Evolutionary conservation across 2,797 vertebrate species (phyloP), one percentile per base, ranked within the genome.

Genomic region (Brachyrhaphis roseni): DNA sequence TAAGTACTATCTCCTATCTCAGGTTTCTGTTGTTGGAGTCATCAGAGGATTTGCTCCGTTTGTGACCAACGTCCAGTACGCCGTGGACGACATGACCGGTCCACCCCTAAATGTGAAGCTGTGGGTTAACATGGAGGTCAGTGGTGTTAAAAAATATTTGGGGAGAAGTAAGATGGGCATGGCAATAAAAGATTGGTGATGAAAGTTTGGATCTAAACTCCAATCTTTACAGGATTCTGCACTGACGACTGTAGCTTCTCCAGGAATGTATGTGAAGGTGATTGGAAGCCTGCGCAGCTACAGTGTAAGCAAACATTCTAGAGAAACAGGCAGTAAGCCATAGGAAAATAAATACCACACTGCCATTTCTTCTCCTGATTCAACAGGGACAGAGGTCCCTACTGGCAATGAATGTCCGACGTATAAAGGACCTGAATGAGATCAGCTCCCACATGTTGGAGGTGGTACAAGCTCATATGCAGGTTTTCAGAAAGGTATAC

Each of bases 391-490:
- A 84, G 75, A 94, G 82, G 73, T 83, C 64, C 13, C 26, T 92
- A 74, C 41, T 87, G 80, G 87, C 90, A 1, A 59, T 66, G 73
- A 15, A 72, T 5, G 46, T 91, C 16, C 85, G 78, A 43, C 16
- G n/a, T 36, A 18, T 93, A n/a, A 20, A 39, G 4, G 92, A 94
- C 83, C 71, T 77, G 59, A 94, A 94, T 80, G 91, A 94, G 79
- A 89, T 94, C 76, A 92, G 91, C 0, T 94, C 94, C 75, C 93
- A 94, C 82, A 93, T 91, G 88, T 51, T 94, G 84, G 93, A 93
- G 8, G 93, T 93, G 64, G 86, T 95, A 1, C 86, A 85, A 1
- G 86, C 93, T 31, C 92, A 93, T 15, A 84, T 89, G 87, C 59
- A 76, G 28, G 62, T 87, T 15, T 83, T 46, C 74, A 83, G 79